phyloP scores from a whole-genome alignment of 1,140 invertebrate genomes.

The Dryas iulia region DNA sequence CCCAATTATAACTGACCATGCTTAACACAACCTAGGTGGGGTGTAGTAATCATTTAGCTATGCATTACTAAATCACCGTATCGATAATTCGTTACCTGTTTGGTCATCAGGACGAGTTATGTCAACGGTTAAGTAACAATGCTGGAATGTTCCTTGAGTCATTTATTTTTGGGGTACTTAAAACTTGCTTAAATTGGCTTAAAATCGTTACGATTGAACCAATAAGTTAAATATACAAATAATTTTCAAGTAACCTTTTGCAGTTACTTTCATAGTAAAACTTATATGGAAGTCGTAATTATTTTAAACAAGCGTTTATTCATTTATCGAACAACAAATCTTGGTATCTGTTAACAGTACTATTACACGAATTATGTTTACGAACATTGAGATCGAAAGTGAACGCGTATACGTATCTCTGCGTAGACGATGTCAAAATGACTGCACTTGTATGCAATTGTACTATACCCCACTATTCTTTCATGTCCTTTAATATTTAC shows the following conservation, averaged over 20 bases:
- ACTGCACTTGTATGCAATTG: slow-evolving; percentile 26
- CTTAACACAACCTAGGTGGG: slow-evolving; percentile 42
- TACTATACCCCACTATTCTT: slow-evolving; percentile 12
- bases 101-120: slow-evolving; percentile 37
- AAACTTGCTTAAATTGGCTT: too few relatives aligned
- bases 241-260: neutral
- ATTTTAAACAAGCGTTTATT: neutral
- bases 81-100: slow-evolving; percentile 35
- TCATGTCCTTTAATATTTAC: neutral
- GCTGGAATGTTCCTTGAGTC: slow-evolving; percentile 29
- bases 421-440: slow-evolving; percentile 21
- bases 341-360: too few relatives aligned
- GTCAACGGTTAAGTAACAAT: slow-evolving; percentile 29
- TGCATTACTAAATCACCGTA: slow-evolving; percentile 47
- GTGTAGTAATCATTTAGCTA: slow-evolving; percentile 56
- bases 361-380: neutral
- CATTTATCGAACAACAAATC: neutral
- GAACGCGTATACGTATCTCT: slow-evolving; percentile 7
- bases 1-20: slow-evolving; percentile 60
- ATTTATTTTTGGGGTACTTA: neutral
- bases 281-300: neutral
- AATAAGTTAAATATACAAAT: neutral
- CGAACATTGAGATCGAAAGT: neutral
- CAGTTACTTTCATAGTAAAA: neutral
- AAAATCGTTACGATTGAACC: neutral